Base-by-base conservation (phyloP, 2,113 vertebrate species). In the Ascaphus truei region DNA sequence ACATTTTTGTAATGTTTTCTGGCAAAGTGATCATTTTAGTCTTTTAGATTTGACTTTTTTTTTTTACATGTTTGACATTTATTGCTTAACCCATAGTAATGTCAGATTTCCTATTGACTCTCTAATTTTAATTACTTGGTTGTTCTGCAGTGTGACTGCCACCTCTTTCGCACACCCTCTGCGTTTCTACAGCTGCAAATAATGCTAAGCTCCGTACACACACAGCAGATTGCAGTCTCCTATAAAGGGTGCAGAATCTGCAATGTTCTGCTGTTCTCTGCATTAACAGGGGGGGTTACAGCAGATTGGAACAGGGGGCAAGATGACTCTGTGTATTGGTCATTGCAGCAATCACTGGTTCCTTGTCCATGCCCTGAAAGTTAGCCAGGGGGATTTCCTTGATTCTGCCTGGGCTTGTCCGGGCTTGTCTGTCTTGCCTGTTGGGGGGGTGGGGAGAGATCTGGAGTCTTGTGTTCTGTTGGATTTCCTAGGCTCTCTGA, bases 331-430 rank as follows among this genome's bases (percentile, higher is more conserved):
- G 55, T 53, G 25, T 20, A 25, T 13, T 27, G 56, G 64, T 34
- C 64, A 58, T 9, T 59, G 45, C 56, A 48, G 53, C n/a, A 41
- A 22, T 53, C 26, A 3, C 18, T 13, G 39, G 39, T 59, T 29
- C 36, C n/a, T n/a, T 5, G 30, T 27, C 3, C 1, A 0, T 1
- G 3, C 2, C 37, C 18, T 65, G 69, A 62, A 59, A 41, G 59
- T 72, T 60, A 62, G 76, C n/a, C 60, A 48, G 36, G 62, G 77
- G 75, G 41, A 77, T 75, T 73, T 3, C 7, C 26, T 3, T 43
- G 76, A 83, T 69, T 81, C 75, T 82, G 83, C 68, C 81, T 26
- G 79, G 85, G 69, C 85, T 84, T 85, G 85, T 80, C 50, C 75
- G 26, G 71, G 76, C 62, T 66, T 67, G 79, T 71, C 65, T 68